phyloP scores from a whole-genome alignment of 92 coral and sea anemone genomes.

The Epizoanthus ramosus region DNA sequence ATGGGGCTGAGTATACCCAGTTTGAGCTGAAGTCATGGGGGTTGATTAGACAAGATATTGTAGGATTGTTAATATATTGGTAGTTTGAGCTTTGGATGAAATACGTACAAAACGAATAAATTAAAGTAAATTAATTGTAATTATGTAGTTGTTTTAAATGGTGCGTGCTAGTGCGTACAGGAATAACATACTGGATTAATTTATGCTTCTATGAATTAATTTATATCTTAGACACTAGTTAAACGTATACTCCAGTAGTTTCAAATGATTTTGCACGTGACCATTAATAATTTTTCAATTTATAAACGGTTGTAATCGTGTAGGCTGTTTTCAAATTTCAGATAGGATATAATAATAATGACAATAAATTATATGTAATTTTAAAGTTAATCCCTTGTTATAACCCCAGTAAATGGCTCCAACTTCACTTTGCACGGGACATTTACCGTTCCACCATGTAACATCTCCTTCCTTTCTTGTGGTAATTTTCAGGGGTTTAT shows the following conservation, averaged over 20 bases:
- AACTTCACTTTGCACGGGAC: no score
- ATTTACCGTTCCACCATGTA: no score
- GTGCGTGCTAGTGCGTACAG: not conserved
- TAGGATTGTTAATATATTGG: not conserved
- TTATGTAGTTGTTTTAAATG: not conserved
- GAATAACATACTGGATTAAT: not conserved
- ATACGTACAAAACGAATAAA: not conserved
- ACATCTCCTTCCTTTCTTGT: no score
- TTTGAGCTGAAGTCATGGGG: not conserved
- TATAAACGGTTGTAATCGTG: not conserved
- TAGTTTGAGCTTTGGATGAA: conserved; percentile 22
- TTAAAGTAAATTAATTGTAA: conserved; percentile 7
- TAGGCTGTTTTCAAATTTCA: not conserved
- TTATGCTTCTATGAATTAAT: not conserved
- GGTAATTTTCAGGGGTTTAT: no score
- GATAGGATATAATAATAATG: not conserved
- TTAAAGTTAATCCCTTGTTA: no score
- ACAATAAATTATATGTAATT: no score
- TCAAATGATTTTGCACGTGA: not conserved
- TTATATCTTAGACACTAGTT: not conserved
- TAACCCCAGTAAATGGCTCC: no score
- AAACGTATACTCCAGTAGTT: not conserved
- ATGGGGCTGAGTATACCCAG: not conserved
- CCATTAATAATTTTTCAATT: not conserved
- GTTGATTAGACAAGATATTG: not conserved